These are phyloP conservation scores for Oophaga sylvatica DNA, from an alignment of 2,797 vertebrate species.

Conservation along the genomic window DNA sequence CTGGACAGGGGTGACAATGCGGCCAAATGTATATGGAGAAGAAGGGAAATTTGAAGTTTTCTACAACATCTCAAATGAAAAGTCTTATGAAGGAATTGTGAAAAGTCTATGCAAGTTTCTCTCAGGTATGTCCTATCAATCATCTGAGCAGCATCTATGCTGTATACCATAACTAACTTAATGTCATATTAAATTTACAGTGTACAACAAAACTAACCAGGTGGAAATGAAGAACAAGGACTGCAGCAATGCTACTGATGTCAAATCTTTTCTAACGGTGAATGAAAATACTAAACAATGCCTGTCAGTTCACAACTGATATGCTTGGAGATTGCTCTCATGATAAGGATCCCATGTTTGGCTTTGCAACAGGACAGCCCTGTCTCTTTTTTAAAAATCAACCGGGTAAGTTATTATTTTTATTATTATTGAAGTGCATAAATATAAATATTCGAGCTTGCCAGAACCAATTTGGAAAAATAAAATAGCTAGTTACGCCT, in stretches of 20 bases:
- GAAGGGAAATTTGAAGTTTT: conserved; percentile 78
- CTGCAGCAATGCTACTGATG: conserved; percentile 76
- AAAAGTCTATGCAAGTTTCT: conserved; percentile 77
- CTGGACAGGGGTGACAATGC: conserved; percentile 82
- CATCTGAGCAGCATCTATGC: neutral
- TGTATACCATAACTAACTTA: neutral
- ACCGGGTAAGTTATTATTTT: conserved; percentile 84
- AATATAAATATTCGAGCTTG: too few species aligned
- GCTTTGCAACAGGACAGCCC: conserved; percentile 81
- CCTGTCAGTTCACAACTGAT: conserved; percentile 82
- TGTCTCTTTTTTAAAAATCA: conserved; percentile 92
- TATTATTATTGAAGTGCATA: too few species aligned
- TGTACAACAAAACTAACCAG: conserved; percentile 81
- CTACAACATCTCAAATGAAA: conserved; percentile 80
- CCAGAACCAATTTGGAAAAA: too few species aligned
- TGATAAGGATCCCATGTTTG: conserved; percentile 74
- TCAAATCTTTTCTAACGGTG: conserved; percentile 77
- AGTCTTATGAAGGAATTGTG: conserved; percentile 75
- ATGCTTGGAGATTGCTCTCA: conserved; percentile 85
- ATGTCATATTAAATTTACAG: conserved; percentile 67
- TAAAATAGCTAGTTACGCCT: too few species aligned
- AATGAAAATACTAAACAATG: conserved; percentile 78
- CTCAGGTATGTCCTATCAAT: conserved; percentile 71
- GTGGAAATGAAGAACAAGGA: conserved; percentile 68
- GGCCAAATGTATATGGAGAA: conserved; percentile 81